phyloP scores from a whole-genome alignment of 2,797 vertebrate species.

The Anguilla pacifica region DNA sequence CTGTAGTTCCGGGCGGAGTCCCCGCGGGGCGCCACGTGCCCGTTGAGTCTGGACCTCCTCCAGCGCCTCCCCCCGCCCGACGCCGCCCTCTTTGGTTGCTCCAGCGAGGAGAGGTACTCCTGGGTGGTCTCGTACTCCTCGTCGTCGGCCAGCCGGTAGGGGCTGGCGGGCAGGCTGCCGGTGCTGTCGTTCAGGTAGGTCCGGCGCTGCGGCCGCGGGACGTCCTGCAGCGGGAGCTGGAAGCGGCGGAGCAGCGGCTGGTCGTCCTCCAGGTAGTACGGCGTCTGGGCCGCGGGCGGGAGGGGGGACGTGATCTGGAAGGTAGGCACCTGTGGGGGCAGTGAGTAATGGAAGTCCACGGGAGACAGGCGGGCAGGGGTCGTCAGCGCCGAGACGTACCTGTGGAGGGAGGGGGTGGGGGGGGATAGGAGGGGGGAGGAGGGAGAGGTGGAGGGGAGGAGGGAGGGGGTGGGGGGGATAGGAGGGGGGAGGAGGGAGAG shows the following conservation, averaged over 20 bases:
- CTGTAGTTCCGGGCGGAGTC: conserved; percentile 86
- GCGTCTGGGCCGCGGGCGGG: conserved; percentile 78
- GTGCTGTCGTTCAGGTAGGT: conserved; percentile 89
- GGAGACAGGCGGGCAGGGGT: conserved; percentile 94
- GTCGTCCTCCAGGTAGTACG: conserved; percentile 87
- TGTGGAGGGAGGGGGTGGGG: conserved; percentile 48
- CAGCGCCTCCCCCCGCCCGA: conserved; percentile 77
- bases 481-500: too few species aligned
- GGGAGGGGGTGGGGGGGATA: background rate
- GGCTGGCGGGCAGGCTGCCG: conserved; percentile 92
- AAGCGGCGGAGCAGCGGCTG: conserved; percentile 86
- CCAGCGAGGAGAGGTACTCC: conserved; percentile 88
- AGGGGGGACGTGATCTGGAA: conserved; percentile 95
- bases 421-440: background rate
- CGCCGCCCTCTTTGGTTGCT: conserved; percentile 85
- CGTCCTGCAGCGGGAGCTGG: conserved; percentile 68
- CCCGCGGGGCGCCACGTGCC: conserved; percentile 84
- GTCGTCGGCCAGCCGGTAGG: conserved; percentile 89
- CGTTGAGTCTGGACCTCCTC: conserved; percentile 88
- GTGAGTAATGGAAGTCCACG: conserved; percentile 90
- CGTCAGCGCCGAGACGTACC: conserved; percentile 95
- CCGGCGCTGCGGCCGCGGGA: conserved; percentile 76
- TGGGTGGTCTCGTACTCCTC: conserved; percentile 97
- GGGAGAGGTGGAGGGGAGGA: background rate
- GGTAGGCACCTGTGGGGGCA: conserved; percentile 89